Evolutionary conservation across 2,797 vertebrate species (phyloP).

Genomic region (Thalassophryne amazonica): DNA sequence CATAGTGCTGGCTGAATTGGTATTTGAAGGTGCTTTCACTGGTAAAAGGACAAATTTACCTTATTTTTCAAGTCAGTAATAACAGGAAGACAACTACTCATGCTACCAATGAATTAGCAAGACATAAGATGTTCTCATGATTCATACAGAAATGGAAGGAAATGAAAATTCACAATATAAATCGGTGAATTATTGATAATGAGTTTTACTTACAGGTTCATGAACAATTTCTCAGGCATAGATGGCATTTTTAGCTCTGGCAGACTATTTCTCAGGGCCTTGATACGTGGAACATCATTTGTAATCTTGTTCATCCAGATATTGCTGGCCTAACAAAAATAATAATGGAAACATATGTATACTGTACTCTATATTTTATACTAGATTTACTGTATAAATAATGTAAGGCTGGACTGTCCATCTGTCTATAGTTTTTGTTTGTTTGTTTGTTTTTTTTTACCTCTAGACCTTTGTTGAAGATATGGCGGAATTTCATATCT

Average conservation of each 20-base stretch:
- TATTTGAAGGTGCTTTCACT: conserved; percentile 86
- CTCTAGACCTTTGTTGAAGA: conserved; percentile 82
- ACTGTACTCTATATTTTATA: no score
- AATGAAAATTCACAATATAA: neutral
- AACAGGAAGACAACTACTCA: no score
- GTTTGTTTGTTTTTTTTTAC: conserved; percentile 68
- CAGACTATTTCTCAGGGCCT: conserved; percentile 74
- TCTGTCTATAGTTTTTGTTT: no score
- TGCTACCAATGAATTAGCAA: neutral
- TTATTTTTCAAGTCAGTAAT: no score
- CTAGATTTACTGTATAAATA: no score
- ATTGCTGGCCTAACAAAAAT: conserved; percentile 75
- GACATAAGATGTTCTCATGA: neutral
- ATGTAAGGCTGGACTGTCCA: no score
- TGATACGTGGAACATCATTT: conserved; percentile 72
- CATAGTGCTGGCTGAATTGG: conserved; percentile 79
- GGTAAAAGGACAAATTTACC: conserved; percentile 23
- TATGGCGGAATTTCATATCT: conserved; percentile 87
- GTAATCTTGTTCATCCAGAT: conserved; percentile 84
- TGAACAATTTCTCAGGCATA: conserved; percentile 87
- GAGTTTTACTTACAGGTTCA: conserved; percentile 82
- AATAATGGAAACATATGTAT: conserved; percentile 2
- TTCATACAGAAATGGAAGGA: neutral
- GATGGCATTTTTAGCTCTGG: conserved; percentile 74
- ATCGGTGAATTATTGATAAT: neutral